Base-by-base conservation (phyloP, 2,888 invertebrate species). In the Merodon equestris region DNA sequence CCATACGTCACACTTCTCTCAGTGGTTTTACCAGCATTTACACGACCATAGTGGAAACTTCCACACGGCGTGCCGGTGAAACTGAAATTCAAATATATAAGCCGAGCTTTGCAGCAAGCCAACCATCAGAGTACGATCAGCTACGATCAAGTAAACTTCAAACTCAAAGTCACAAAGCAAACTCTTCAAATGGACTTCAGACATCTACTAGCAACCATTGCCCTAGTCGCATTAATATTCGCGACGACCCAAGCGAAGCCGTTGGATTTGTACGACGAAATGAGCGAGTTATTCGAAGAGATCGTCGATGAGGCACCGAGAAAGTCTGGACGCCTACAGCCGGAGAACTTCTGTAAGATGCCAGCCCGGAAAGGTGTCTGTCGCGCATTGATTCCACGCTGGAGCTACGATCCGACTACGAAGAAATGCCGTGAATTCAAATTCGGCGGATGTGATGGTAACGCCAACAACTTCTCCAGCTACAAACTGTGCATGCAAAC, bases 391-490 rank as follows among this genome's bases (percentile, higher is more conserved):
- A 88, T 89, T 50, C 88, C 88, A 0, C 85, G 89, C 58, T 89
- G 87, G 87, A 88, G 90, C 64, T 91, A 91, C 84, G 90, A 91
- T 84, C 87, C 89, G 1, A 84, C 85, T 54, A 85, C 86, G 44
- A 89, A 88, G 71, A 87, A 89, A 61, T 91, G 91, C 72, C 83
- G 87, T 5, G 89, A 90, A 82, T 91, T 91, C 84, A 90, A 89
- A 81, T 91, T 90, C 79, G 91, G 91, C 2, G 91, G 91, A 61
- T 91, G 91, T 82, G 90, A 90, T 83, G 91, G 91, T 75, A 91
- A 91, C 82, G 89, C 88, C 68, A 91, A 91, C 83, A 91, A 91
- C 81, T 91, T 91, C 84, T 82, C 87, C 66, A 88, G 89, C 71
- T 87, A 89, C 81, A 89, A 89, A 77, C 87, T 89, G 60, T 91